These are phyloP conservation scores for Hirtodrosophila duncani DNA, from an alignment of 2,888 invertebrate genomes.

Conservation along the genomic window DNA sequence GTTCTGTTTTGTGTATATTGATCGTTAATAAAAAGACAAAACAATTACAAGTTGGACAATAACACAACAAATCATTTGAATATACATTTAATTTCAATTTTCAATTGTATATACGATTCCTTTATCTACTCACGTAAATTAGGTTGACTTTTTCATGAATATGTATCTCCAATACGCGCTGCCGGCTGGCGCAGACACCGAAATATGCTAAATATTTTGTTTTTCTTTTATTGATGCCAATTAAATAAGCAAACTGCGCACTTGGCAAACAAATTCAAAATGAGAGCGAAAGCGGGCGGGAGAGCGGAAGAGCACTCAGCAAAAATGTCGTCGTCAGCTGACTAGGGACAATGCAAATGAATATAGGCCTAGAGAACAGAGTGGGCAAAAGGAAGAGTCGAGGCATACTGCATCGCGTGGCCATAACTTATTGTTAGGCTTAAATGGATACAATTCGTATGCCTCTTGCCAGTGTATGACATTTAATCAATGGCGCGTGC, in stretches of 20 bases:
- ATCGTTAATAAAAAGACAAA: constrained; percentile 25
- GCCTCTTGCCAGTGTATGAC: constrained; percentile 1
- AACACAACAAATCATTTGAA: no score
- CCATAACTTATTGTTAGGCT: background rate
- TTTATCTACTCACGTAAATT: no score
- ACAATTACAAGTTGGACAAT: constrained; percentile 10
- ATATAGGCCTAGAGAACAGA: background rate
- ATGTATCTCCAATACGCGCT: no score
- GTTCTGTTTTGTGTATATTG: constrained; percentile 12
- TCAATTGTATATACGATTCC: no score
- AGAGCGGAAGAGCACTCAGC: constrained; percentile 4
- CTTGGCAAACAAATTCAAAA: constrained; percentile 58
- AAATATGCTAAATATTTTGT: constrained; percentile 30
- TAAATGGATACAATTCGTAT: constrained; percentile 23
- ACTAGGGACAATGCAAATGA: no score
- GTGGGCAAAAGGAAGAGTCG: background rate
- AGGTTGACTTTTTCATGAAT: no score
- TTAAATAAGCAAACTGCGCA: constrained; percentile 63
- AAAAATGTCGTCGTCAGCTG: no score
- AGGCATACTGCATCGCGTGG: background rate
- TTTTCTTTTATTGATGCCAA: constrained; percentile 36
- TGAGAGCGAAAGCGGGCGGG: constrained; percentile 33
- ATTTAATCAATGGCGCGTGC: constrained; percentile 47
- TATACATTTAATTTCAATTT: no score
- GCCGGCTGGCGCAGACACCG: constrained; percentile 15